phyloP scores from a whole-genome alignment of 2,113 vertebrate species.

The Apteryx mantelli region DNA sequence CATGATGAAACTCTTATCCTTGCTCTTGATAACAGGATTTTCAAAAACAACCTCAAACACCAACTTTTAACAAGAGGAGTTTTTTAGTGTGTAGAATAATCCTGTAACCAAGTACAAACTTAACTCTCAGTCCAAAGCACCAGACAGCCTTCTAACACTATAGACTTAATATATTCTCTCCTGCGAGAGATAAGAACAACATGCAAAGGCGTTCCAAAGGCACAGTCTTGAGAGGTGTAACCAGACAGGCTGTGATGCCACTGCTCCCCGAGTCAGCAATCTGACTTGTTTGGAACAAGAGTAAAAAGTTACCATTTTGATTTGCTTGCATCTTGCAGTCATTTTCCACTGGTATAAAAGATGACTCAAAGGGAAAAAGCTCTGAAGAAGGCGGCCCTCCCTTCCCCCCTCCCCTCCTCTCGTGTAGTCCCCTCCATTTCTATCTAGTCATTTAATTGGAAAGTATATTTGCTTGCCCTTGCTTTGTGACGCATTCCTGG shows the following conservation, averaged over 20 bases:
- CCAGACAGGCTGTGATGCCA: background rate
- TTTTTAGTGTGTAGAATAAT: background rate
- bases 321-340: background rate
- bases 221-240: background rate
- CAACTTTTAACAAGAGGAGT: background rate
- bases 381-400: background rate
- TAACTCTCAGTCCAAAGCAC: background rate
- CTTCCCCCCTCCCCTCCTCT: background rate
- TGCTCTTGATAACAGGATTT: background rate
- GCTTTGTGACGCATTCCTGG: slow-evolving; percentile 38
- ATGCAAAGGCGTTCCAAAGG: background rate
- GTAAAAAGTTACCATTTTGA: background rate
- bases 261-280: background rate
- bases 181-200: background rate
- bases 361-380: background rate
- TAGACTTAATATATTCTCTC: background rate
- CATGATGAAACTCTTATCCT: background rate
- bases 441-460: slow-evolving; percentile 26
- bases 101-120: background rate
- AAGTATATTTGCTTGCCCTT: slow-evolving; percentile 36
- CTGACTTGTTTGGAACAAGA: background rate
- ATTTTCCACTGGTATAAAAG: background rate
- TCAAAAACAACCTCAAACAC: background rate
- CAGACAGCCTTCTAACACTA: background rate
- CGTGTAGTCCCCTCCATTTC: background rate